Base-by-base conservation (phyloP, 1,140 invertebrate species). In the Dreissena polymorpha region DNA sequence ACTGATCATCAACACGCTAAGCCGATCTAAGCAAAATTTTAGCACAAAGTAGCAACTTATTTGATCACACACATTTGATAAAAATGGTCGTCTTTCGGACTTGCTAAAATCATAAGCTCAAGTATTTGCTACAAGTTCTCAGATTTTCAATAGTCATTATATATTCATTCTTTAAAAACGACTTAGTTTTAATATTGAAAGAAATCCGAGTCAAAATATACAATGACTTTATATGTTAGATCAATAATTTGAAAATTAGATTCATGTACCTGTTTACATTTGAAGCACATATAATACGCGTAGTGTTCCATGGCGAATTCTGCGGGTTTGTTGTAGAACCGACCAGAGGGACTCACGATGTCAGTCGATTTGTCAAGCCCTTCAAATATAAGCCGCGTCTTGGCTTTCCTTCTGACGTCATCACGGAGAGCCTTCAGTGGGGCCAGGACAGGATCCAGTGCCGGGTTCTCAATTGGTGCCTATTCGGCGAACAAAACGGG, bases 371-470 rank as follows among this genome's bases (percentile, higher is more conserved):
- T 74, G 2, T 74, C 70, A 10, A 73, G 63, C 18, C 64, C 71
- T 23, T 82, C 79, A 39, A 50, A 82, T 49, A 68, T 27, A 13
- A 72, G 18, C 21, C 79, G 21, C 63, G 23, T 82, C 63, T 67
- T 53, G 16, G 79, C 70, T 68, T 82, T 82, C 23, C 70, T 53
- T 18, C 39, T 82, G n/a, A 82, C 79, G 63, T 82, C 71, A 29
- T 82, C 63, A 7, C 55, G 51, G 16, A 82, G 70, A 14, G 23
- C 60, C 21, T 18, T 2, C 1, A 82, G n/a, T 14, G 79, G 79
- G 18, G 25, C 25, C 18, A 82, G 63, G 0, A 82, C n/a, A 18
- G 5, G 14, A 3, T 53, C 27, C 29, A 82, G 49, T 39, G 64
- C 21, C 55, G 79, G 60, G 25, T 82, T 70, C 10, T 50, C n/a